These are phyloP conservation scores for Parnassius orleans DNA, from an alignment of 2,888 invertebrate genomes.

Conservation along the genomic window DNA sequence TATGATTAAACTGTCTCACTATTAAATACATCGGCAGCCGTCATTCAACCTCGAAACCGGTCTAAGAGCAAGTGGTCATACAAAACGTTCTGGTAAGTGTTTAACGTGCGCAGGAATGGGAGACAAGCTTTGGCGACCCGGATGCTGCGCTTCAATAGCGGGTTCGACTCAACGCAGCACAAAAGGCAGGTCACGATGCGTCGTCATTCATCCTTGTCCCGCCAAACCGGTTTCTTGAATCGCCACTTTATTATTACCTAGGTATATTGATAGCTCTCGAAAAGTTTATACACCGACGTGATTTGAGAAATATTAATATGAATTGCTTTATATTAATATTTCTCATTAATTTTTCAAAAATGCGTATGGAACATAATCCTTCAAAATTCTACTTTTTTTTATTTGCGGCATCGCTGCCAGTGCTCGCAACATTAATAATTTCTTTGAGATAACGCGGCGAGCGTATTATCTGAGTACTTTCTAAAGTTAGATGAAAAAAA, in stretches of 20 bases:
- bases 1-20: background rate
- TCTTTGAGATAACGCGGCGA: conserved; percentile 46
- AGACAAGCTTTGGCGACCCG: conserved; percentile 39
- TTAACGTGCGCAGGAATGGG: conserved; percentile 43
- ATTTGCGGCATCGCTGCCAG: conserved; percentile 19
- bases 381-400: conserved; percentile 15
- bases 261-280: conserved; percentile 4
- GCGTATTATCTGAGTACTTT: conserved; percentile 69
- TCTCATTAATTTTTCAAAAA: conserved; percentile 1
- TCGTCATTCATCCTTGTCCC: conserved; percentile 41
- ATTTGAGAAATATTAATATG: conserved; percentile 1
- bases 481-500: conserved; percentile 75
- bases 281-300: background rate
- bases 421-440: conserved; percentile 35
- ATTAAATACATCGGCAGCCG: background rate
- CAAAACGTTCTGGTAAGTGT: conserved; percentile 42
- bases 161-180: conserved; percentile 43
- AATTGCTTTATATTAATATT: conserved; percentile 8
- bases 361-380: background rate
- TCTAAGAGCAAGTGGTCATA: conserved; percentile 35
- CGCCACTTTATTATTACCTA: conserved; percentile 10
- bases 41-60: conserved; percentile 34
- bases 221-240: conserved; percentile 20
- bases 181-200: conserved; percentile 50
- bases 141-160: conserved; percentile 33